Evolutionary conservation across 2,113 vertebrate genomes (phyloP), one percentile per base, ranked within the genome.

Genomic region (Aegithalos caudatus): DNA sequence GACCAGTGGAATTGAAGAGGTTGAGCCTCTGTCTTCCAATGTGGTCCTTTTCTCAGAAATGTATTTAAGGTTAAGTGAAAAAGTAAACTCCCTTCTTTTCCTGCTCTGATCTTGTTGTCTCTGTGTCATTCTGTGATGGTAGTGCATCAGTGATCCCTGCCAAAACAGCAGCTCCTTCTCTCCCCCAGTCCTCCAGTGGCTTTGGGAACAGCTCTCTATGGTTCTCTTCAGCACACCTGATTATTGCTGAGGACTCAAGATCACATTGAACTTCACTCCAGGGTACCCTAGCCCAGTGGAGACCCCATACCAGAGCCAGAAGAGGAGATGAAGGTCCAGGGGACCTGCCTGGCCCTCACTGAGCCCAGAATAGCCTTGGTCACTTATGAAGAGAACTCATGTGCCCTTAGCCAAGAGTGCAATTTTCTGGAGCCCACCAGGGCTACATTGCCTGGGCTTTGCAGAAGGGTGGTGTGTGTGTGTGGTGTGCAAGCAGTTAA

Each of bases 271-370:
- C 35, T 20, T 72, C 0, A 0, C 20, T 54, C 7, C 20, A 54
- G 66, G 16, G 11, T 29, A 64, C 15, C 20, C 33, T 42, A 14
- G 10, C 25, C 28, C 44, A 67, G 62, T 0, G 79, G 29, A 72
- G 56, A 21, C 9, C 27, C 50, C 77, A 37, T 54, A 69, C 31
- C 54, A 53, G 40, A 73, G 76, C 14, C 15, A 50, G 44, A 76
- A 80, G 27, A 33, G 74, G 23, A 91, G 14, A 38, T 61, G 61
- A 61, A 44, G 11, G 28, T 40, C 23, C n/a, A n/a, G 33, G n/a
- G 29, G 14, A 77, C 14, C 14, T 27, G 12, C 50, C 47, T 69
- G 72, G 45, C 20, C 10, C 31, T 87, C 0, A 0, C 10, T 54
- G 50, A 73, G 56, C 27, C 7, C 62, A 81, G 38, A 37, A 78